Evolutionary conservation across 2,888 invertebrate species (phyloP), one percentile per base, ranked within the genome.

Genomic region (Sceliomorpha sp.): DNA sequence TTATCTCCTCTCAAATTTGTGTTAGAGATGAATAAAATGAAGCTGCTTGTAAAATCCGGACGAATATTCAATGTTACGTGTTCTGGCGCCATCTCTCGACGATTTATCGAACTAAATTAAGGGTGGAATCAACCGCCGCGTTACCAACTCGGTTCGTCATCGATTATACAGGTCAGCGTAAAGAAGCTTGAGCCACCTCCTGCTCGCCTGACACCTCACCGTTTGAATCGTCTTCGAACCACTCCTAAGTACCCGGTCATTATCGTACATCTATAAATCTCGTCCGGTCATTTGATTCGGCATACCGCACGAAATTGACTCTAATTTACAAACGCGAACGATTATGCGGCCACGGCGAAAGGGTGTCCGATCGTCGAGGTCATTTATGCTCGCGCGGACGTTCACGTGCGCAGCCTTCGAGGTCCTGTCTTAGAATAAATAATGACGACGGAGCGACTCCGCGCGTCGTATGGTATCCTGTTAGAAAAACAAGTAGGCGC

Each of bases 401-500:
- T n/a, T n/a, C n/a, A n/a, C n/a, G n/a, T n/a, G n/a, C n/a, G n/a
- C n/a, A n/a, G n/a, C n/a, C n/a, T n/a, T n/a, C n/a, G n/a, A n/a
- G n/a, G n/a, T 32, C 24, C 37, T 36, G 32, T 10, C n/a, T n/a
- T 6, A 15, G 31, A 9, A 56, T 47, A 56, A 56, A 56, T 45
- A 56, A 68, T 39, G 63, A 64, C 47, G 60, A 48, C 45, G 13
- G 55, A 6, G 9, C 15, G 53, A 50, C 74, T 83, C 75, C 58
- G 32, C 32, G 7, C 4, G 1, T 2, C 15, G 50, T 67, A 75
- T 86, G 73, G 26, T 77, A 60, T 63, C 86, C 84, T 86, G 81
- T 44, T 83, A 72, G 71, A 74, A 81, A 84, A 82, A 76, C 80
- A 81, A 80, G 82, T 73, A 70, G 50, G 70, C 75, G 80, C 85